Evolutionary conservation across 2,113 vertebrate species (phyloP), one percentile per base, ranked within the genome.

Genomic region (Thinocorus orbignyianus): DNA sequence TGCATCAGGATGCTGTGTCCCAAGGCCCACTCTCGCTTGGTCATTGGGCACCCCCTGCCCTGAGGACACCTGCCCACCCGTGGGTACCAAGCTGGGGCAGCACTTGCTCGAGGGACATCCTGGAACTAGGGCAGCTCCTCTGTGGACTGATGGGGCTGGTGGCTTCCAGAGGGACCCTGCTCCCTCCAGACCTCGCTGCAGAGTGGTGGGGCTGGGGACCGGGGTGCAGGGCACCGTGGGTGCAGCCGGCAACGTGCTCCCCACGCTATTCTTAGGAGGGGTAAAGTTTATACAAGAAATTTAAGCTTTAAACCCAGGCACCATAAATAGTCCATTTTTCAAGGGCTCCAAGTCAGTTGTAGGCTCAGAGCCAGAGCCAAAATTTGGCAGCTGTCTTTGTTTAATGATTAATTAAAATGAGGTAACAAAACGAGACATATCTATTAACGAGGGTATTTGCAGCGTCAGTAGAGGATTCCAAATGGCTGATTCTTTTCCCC

Each of bases 271-370:
- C 94, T 95, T 96, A 93, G 97, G 94, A 91, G 94, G 96, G 95
- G 90, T 92, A 85, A 96, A 96, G 96, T 97, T 97, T 97, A 97
- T 88, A 96, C 76, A 97, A 97, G 97, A 96, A 92, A 95, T 85
- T 96, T 90, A 97, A 97, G 93, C 93, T 97, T 96, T 96, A 97
- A 97, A 96, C 95, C 94, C 95, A 97, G 96, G 97, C 97, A 97
- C 97, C 97, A 97, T 97, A 97, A 97, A 97, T 97, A 97, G 97
- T 96, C 96, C 97, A 97, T 97, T 97, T 97, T 97, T 97, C 95
- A 97, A 96, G 91, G 82, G 95, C 92, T 97, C 81, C 88, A 84
- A 97, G 96, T 94, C 97, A 96, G 95, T 96, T 96, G 94, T 94
- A 95, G 97, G 97, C 97, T 92, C 20, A 11, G 73, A 86, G 97